Evolutionary conservation across 2,113 vertebrate species (phyloP).

Genomic region (Emydura subglobosa): DNA sequence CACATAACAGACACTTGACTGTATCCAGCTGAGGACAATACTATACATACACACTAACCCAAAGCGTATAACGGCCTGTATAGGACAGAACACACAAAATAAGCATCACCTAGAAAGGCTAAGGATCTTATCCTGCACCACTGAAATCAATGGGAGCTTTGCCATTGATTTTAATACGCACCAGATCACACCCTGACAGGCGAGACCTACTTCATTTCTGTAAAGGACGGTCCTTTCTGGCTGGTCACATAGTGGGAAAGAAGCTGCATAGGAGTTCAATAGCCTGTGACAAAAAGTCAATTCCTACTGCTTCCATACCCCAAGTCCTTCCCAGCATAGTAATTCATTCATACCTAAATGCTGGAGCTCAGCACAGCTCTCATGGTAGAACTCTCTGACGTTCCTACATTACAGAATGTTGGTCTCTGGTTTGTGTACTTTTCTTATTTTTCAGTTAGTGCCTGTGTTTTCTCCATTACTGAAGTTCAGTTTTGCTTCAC

Average conservation of each 20-base stretch:
- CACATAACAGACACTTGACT: background rate
- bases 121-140: background rate
- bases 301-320: background rate
- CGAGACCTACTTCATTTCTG: background rate
- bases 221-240: background rate
- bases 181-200: background rate
- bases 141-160: background rate
- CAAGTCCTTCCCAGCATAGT: accelerated
- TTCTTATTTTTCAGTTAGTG: background rate
- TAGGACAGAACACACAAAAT: background rate
- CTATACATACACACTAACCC: background rate
- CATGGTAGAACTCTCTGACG: background rate
- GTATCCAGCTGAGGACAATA: no score
- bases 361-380: accelerated
- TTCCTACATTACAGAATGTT: background rate
- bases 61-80: background rate
- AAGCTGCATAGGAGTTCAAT: background rate
- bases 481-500: background rate
- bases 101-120: background rate
- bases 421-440: background rate
- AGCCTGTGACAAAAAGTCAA: background rate
- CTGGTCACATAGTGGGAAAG: background rate
- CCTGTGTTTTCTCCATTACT: background rate
- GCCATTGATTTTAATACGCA: background rate
- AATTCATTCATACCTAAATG: background rate